Base-by-base conservation (phyloP, 2,888 invertebrate genomes). In the Sarcophaga carnaria region DNA sequence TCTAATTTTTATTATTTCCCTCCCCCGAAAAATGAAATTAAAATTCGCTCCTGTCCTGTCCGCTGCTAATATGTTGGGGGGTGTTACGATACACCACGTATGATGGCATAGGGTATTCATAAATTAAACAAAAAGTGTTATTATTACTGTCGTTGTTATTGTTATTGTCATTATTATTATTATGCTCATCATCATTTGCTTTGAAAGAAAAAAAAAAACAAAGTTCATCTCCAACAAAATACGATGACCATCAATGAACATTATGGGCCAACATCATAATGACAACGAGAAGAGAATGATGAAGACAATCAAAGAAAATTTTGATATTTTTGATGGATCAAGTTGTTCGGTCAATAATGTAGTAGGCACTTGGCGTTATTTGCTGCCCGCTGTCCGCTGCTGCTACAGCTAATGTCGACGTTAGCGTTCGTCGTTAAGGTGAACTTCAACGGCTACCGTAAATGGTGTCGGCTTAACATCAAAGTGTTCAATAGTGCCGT, bases 361-460 rank as follows among this genome's bases (percentile, higher is more conserved):
- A 8, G 25, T 22, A 64, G 22, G 22, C 25, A 5, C 12, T 22
- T n/a, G 10, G 62, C 22, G n/a, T 8, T 20, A 14, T 14, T 22
- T 64, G 70, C 62, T 63, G 62, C 63, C 45, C 49, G 27, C 12
- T 22, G 22, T 20, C 25, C 11, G n/a, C 11, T 14, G n/a, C 47
- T 22, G 27, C 47, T 47, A 25, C 37, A 37, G 37, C 69, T 54
- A 69, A 17, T 54, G 59, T 77, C 45, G 59, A 67, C 77, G 17
- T 14, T 67, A 67, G 67, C 59, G 66, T 37, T 22, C 47, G 62
- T 70, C 60, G 80, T 78, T 76, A 84, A 87, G 81, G 76, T 84
- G 84, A 87, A 78, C 81, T 67, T 84, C 67, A 79, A 11, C 60
- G 75, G 87, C 87, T 87, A 87, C 87, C 67, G 87, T 87, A 87